Evolutionary conservation across 2,888 invertebrate species (phyloP).

Genomic region (Tipula helvola): DNA sequence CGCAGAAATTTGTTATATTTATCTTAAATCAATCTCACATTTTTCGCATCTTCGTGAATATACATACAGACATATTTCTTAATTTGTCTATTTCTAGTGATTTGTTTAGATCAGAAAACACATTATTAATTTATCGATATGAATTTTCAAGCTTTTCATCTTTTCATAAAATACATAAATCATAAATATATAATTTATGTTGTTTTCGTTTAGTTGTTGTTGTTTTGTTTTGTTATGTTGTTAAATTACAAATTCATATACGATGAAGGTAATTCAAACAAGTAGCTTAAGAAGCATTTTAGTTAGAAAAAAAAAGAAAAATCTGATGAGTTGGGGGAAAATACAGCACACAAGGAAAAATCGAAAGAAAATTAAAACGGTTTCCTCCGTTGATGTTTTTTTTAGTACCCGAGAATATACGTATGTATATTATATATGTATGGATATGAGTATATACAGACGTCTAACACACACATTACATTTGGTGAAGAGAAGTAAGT

Average conservation of each 20-base stretch:
- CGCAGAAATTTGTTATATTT: background rate
- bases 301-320: background rate
- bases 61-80: background rate
- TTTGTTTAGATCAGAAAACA: background rate
- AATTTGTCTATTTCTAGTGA: background rate
- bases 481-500: background rate
- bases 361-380: background rate
- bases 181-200: background rate
- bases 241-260: background rate
- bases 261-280: background rate
- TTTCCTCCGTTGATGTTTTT: background rate
- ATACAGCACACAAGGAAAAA: background rate
- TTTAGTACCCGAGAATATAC: background rate
- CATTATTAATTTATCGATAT: background rate
- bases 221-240: background rate
- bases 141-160: background rate
- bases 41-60: background rate
- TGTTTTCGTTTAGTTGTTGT: background rate
- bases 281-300: background rate
- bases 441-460: too few species aligned
- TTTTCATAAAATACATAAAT: background rate
- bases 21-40: background rate
- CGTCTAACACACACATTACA: background rate
- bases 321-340: background rate
- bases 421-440: background rate